These are phyloP conservation scores for Drosophila kurseongensis DNA, from an alignment of 1,140 invertebrate genomes.

Conservation along the genomic window DNA sequence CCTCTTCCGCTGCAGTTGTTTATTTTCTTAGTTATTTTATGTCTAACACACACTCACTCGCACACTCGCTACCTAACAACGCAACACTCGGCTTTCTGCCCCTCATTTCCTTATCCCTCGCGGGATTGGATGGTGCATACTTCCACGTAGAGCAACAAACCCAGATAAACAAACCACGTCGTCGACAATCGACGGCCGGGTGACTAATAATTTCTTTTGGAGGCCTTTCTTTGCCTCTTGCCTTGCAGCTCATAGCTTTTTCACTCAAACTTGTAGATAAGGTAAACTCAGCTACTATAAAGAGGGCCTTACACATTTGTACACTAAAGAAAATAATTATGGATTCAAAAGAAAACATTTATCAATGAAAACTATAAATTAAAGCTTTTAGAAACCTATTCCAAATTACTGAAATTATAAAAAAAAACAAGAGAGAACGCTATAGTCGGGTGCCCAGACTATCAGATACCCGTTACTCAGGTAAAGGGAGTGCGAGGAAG, in stretches of 20 bases:
- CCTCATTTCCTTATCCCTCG: background rate
- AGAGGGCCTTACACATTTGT: background rate
- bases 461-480: no score
- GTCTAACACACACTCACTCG: background rate
- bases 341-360: background rate
- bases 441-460: no score
- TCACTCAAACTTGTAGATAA: constrained; percentile 44
- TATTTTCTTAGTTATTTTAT: constrained; percentile 36
- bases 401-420: no score
- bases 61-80: constrained; percentile 12
- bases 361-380: no score
- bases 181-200: constrained; percentile 38
- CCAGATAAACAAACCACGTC: constrained; percentile 20
- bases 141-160: constrained; percentile 24
- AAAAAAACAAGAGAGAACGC: no score
- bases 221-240: constrained; percentile 29
- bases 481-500: no score
- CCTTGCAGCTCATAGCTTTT: constrained; percentile 24
- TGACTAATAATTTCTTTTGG: constrained; percentile 54
- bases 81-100: background rate
- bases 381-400: no score
- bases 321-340: constrained; percentile 1
- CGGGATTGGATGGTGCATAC: constrained; percentile 17
- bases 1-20: constrained; percentile 14
- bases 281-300: constrained; percentile 3